Base-by-base conservation (phyloP, 2,113 vertebrate genomes). In the Xenopus borealis region DNA sequence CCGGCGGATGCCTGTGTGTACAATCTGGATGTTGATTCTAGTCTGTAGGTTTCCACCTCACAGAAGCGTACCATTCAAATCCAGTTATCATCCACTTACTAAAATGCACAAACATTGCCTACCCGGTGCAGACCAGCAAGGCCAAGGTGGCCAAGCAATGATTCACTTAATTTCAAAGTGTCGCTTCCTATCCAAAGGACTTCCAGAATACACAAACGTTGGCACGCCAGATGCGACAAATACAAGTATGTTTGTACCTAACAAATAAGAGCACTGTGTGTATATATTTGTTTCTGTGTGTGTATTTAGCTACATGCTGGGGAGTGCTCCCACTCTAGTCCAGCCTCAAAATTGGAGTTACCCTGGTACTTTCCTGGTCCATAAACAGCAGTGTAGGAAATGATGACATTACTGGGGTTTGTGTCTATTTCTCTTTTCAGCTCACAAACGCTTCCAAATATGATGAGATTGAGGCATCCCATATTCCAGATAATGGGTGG, bases 51-150 rank as follows among this genome's bases (percentile, higher is more conserved):
- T 87, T 88, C 84, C 87, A 87, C 86, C 86, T 85, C 84, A 81
- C 81, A 86, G 83, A 83, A 75, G 86, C 89, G 88, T 88, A 83
- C 86, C 87, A 89, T 93, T 91, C 84, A 92, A 90, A 93, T 91
- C 88, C 88, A 89, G 86, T 90, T 91, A 89, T 91, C 93, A 87
- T 87, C 81, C 90, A 82, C 85, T 87, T 83, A 87, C 84, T 74
- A 82, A 81, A 87, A 75, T 81, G 86, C 69, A 87, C 83, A 87
- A 85, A 79, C 80, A 80, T 80, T 78, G 74, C 62, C 23, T 27
- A 27, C 23, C 3, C 23, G 23, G 23, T 2, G 23, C 23, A 46
- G 19, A 16, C n/a, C 47, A 79, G 71, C 79, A 69, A 68, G 69
- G 19, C 46, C 70, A 71, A 80, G 76, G 78, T 69, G 69, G 72